Evolutionary conservation across 1,140 invertebrate species (phyloP).

Genomic region (Alviniconcha marisindica): DNA sequence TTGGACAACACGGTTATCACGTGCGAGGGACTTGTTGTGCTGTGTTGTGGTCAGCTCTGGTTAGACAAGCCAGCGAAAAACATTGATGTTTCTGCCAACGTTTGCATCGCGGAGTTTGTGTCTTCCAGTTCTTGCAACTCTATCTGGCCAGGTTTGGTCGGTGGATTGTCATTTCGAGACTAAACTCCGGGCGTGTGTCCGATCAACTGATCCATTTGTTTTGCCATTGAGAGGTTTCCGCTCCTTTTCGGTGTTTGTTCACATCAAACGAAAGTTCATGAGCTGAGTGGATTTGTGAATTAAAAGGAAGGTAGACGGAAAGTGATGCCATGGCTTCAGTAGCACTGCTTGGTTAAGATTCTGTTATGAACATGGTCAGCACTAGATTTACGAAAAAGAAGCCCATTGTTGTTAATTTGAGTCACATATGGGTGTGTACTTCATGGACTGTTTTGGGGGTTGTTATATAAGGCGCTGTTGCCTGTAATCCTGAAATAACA

Average conservation of each 20-base stretch:
- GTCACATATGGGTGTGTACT: no score
- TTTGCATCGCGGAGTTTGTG: neutral
- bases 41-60: neutral
- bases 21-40: neutral
- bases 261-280: neutral
- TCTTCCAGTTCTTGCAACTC: neutral
- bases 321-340: no score
- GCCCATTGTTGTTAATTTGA: no score
- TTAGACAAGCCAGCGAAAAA: neutral
- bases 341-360: no score
- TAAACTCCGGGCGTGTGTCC: neutral
- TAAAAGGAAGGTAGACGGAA: no score
- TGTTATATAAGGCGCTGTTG: no score
- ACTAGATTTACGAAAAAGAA: no score
- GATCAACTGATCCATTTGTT: neutral
- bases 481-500: no score
- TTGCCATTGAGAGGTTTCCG: neutral
- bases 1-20: slow-evolving; percentile 14
- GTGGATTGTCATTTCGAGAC: neutral
- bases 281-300: neutral
- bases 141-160: neutral
- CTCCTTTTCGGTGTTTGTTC: neutral
- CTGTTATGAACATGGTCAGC: no score
- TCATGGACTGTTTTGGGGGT: no score
- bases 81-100: neutral